These are phyloP conservation scores for Myiopsitta monachus DNA, from an alignment of 2,113 vertebrate genomes.

Conservation along the genomic window DNA sequence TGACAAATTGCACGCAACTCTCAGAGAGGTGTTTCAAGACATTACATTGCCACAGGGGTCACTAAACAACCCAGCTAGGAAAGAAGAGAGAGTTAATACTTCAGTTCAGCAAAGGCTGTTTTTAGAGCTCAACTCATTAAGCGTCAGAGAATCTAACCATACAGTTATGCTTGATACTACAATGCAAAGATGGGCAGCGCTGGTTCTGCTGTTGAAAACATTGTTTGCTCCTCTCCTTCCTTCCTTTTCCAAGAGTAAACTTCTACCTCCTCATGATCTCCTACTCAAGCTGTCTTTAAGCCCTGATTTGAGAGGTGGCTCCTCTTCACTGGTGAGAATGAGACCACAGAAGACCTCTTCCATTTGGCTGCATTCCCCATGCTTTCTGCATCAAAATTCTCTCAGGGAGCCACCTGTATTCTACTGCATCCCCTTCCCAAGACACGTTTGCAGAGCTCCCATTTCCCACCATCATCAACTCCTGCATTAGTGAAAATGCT, in stretches of 20 bases:
- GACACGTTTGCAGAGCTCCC: not conserved
- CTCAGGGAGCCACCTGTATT: not conserved
- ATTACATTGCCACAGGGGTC: not conserved
- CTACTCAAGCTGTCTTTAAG: not conserved
- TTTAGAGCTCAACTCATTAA: not conserved
- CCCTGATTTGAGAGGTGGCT: not conserved
- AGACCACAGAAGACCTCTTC: not conserved
- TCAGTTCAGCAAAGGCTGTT: not conserved
- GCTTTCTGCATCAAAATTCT: not conserved
- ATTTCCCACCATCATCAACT: not conserved
- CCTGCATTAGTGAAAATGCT: not conserved
- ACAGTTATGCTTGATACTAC: not conserved
- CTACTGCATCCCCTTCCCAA: not conserved
- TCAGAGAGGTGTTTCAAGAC: not conserved
- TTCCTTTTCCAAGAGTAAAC: not conserved
- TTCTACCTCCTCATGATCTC: not conserved
- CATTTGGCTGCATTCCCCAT: not conserved
- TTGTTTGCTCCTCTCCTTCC: not conserved
- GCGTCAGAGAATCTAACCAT: not conserved
- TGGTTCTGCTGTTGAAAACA: not conserved
- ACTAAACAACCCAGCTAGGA: not conserved
- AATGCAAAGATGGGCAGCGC: not conserved
- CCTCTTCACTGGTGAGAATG: not conserved
- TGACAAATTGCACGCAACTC: not conserved
- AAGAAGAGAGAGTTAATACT: not conserved